Evolutionary conservation across 2,888 invertebrate genomes (phyloP).

Genomic region (Galeruca laticollis): DNA sequence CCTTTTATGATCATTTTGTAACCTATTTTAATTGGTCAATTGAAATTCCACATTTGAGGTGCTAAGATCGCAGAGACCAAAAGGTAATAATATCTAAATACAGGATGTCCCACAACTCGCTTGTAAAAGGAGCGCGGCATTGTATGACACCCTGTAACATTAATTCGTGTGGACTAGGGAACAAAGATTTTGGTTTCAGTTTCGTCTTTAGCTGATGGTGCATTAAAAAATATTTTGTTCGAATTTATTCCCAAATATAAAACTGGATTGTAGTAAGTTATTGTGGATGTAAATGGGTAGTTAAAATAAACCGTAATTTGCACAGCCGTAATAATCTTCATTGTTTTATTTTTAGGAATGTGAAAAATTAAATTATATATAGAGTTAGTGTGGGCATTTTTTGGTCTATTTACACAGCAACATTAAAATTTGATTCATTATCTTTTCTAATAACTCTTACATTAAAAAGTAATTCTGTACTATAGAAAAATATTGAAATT

Average conservation of each 20-base stretch:
- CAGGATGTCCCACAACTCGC: conserved; percentile 36
- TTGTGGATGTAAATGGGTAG: conserved; percentile 6
- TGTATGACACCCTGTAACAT: conserved; percentile 33
- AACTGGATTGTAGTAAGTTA: not conserved
- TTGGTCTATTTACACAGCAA: not conserved
- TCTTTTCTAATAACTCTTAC: not conserved
- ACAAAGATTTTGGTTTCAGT: conserved; percentile 29
- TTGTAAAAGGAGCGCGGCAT: conserved; percentile 35
- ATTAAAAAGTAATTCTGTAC: not conserved
- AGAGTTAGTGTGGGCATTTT: not conserved
- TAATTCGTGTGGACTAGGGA: conserved; percentile 29
- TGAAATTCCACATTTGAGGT: no score
- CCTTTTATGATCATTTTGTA: no score
- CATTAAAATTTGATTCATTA: not conserved
- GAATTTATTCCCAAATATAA: conserved; percentile 1
- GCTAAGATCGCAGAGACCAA: no score
- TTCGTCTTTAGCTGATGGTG: conserved; percentile 15
- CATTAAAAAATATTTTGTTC: not conserved
- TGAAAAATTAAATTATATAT: not conserved
- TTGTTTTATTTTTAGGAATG: conserved; percentile 11
- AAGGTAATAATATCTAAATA: conserved; percentile 34
- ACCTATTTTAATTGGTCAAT: no score
- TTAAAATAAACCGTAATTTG: not conserved
- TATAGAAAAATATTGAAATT: not conserved
- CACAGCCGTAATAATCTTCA: conserved; percentile 7